These are phyloP conservation scores for Shargacucullia verbasci DNA, from an alignment of 2,888 invertebrate species.

Conservation along the genomic window DNA sequence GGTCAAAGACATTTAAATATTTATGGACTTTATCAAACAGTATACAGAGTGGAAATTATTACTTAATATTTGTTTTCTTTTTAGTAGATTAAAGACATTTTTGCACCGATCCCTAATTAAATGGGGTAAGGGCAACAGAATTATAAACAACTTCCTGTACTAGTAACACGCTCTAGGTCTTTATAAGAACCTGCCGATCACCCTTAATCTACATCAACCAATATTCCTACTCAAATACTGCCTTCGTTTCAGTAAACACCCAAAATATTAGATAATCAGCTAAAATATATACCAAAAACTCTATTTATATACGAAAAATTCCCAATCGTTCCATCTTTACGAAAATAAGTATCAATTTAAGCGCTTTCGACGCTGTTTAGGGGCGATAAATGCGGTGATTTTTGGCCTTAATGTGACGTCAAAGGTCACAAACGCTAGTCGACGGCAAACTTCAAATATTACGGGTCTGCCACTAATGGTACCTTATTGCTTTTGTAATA, in stretches of 20 bases:
- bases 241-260: slow-evolving; percentile 10
- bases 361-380: slow-evolving; percentile 23
- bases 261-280: slow-evolving; percentile 13
- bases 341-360: slow-evolving; percentile 49
- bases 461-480: slow-evolving; percentile 47
- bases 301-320: slow-evolving; percentile 23
- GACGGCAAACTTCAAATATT: slow-evolving; percentile 46
- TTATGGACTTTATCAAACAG: slow-evolving; percentile 2
- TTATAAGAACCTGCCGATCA: neutral
- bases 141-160: too few relatives aligned
- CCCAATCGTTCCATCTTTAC: slow-evolving; percentile 31
- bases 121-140: too few relatives aligned
- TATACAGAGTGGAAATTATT: slow-evolving; percentile 10
- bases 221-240: slow-evolving; percentile 1
- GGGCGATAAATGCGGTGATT: slow-evolving; percentile 48
- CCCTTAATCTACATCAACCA: too few relatives aligned
- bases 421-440: slow-evolving; percentile 49
- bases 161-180: too few relatives aligned
- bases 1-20: slow-evolving; percentile 18
- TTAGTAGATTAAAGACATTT: too few relatives aligned
- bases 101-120: too few relatives aligned
- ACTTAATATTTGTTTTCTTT: slow-evolving; percentile 8
- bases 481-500: slow-evolving; percentile 44
- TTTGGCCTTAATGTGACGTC: slow-evolving; percentile 57
- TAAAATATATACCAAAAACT: slow-evolving; percentile 9